Evolutionary conservation across 2,888 invertebrate genomes (phyloP).

Genomic region (Cyclophora punctaria): DNA sequence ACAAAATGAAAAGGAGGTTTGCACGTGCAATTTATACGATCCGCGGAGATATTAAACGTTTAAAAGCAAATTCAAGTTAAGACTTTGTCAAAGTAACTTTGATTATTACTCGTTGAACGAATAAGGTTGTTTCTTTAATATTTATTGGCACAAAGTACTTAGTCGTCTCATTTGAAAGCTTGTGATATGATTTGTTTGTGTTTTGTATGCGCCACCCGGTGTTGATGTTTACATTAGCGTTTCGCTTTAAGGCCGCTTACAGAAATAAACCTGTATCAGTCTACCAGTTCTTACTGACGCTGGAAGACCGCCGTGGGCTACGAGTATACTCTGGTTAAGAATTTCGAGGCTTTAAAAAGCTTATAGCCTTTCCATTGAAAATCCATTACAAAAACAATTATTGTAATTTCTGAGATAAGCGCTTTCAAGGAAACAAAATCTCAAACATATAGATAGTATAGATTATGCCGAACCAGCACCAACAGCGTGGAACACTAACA

Average conservation of each 20-base stretch:
- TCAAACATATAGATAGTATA: too few species aligned
- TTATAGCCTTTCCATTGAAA: too few species aligned
- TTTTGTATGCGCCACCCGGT: slow-evolving; percentile 44
- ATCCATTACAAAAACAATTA: too few species aligned
- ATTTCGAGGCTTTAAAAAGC: too few species aligned
- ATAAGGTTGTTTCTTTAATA: background rate
- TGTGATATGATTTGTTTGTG: slow-evolving; percentile 61
- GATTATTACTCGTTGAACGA: background rate
- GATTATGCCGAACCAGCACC: too few species aligned
- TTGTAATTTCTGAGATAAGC: too few species aligned
- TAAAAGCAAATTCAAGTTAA: background rate
- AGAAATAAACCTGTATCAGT: slow-evolving; percentile 31
- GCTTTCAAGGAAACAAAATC: too few species aligned
- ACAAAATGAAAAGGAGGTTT: slow-evolving; percentile 40
- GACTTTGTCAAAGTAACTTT: background rate
- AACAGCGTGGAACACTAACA: too few species aligned
- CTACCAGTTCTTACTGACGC: too few species aligned
- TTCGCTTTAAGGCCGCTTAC: slow-evolving; percentile 8
- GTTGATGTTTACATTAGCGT: slow-evolving; percentile 50
- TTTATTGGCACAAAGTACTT: background rate
- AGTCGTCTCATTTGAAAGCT: slow-evolving; percentile 1
- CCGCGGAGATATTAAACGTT: slow-evolving; percentile 26
- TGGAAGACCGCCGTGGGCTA: too few species aligned
- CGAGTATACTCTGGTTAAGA: too few species aligned
- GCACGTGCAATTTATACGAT: slow-evolving; percentile 34